A percentile compares a stretch with the other conserved stretches of the same genome.
Conservation (phyloP, 2,888 invertebrate species). For the Alcis repandata region DNA sequence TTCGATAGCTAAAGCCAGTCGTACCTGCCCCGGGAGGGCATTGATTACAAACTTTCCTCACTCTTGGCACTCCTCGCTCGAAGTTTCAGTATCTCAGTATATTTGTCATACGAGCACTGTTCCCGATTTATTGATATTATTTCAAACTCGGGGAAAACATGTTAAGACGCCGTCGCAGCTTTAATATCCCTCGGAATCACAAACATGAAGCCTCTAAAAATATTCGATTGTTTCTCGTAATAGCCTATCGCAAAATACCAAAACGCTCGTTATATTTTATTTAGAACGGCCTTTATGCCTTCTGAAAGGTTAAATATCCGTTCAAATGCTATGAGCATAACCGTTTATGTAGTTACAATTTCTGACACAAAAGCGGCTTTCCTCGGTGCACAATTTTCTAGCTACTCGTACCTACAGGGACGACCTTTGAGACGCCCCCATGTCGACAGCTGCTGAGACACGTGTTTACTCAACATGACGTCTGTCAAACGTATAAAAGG, state of each 20-base stretch:
- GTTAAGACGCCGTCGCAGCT: constrained; percentile 39
- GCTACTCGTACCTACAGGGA: constrained; percentile 43
- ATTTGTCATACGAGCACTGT: constrained; percentile 49
- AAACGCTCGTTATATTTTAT: constrained; percentile 32
- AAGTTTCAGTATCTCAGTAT: constrained; percentile 50
- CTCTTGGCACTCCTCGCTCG: constrained; percentile 49
- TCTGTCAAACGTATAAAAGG: constrained; percentile 75
- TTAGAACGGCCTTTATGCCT: constrained; percentile 22
- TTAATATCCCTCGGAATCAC: constrained; percentile 26
- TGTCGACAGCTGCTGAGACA: constrained; percentile 57
- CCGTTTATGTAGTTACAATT: constrained; percentile 28
- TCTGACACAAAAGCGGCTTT: constrained; percentile 25
- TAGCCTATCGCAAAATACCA: constrained; percentile 30
- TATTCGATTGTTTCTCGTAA: constrained; percentile 34
- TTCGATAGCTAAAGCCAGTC: constrained; percentile 40
- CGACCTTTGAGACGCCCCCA: constrained; percentile 59
- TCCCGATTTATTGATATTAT: constrained; percentile 51
- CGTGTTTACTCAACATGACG: constrained; percentile 73
- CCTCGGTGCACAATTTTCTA: constrained; percentile 39
- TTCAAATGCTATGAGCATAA: constrained; percentile 24
- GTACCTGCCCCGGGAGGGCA: constrained; percentile 48
- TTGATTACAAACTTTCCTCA: constrained; percentile 52
- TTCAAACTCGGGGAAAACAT: constrained; percentile 49
- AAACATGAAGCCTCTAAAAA: constrained; percentile 22
- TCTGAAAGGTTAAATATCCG: constrained; percentile 32